Base-by-base conservation (phyloP, 2,888 invertebrate genomes). In the Drosophila putrida region DNA sequence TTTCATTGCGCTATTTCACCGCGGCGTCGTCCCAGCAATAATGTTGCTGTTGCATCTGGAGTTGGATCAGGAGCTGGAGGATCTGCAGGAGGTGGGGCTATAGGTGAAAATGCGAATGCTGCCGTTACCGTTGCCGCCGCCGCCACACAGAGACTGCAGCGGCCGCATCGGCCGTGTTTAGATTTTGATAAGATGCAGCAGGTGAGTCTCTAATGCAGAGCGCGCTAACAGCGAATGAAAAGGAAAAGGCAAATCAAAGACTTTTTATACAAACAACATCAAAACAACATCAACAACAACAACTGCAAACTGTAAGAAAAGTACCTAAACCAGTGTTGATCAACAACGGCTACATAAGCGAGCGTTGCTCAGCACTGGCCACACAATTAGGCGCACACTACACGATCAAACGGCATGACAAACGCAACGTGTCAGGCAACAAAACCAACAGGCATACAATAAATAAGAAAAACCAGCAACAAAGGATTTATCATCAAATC, bases 171-270 rank as follows among this genome's bases (percentile, higher is more conserved):
- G 91, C 98, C 98, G 80, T 97, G 97, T 93, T 95, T 98, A 90
- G 98, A 98, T 94, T 98, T 98, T 92, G 98, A 98, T 93, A 98
- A 98, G 94, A 98, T 98, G 98, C 98, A 98, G 94, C 97, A 97
- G 96, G 97, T 97, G 93, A 93, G 94, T 89, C 90, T 91, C 85
- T 91, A 91, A 91, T 91, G 90, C 80, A 87, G 90, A 88, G 90
- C 79, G 76, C 77, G 77, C 75, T 80, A 78, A 82, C 71, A 79
- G 72, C 72, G 51, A 67, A 57, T 36, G 38, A 43, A 68, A 66
- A 63, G 75, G 67, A 59, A 72, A 67, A 58, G 78, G 83, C 80
- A 78, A 84, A 84, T 85, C 86, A 85, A 85, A 85, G 85, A 85
- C 86, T 85, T 85, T 84, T 80, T 86, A 84, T 84, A 82, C 74